phyloP scores from a whole-genome alignment of 2,113 vertebrate genomes.

The Martes martes region DNA sequence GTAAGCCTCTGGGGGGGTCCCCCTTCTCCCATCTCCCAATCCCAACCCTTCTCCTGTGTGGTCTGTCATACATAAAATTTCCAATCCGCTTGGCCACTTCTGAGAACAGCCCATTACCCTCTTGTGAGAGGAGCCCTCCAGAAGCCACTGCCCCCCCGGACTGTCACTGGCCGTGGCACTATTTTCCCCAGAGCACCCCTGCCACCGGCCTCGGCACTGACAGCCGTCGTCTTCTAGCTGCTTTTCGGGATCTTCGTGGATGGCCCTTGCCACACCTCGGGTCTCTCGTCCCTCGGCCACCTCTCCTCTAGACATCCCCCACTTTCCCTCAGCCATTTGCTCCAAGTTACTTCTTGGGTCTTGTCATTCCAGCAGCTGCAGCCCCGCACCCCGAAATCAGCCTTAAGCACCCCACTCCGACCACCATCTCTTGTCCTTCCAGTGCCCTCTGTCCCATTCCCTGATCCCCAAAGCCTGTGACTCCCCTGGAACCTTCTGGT shows the following conservation, averaged over 20 bases:
- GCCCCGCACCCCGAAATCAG: neutral
- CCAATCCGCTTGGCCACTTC: neutral
- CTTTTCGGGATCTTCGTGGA: neutral
- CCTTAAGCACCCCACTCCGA: neutral
- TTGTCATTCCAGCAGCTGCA: neutral
- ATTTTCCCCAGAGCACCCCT: neutral
- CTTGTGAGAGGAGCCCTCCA: neutral
- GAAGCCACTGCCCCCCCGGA: neutral
- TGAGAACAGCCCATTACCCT: neutral
- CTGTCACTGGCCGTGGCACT: neutral
- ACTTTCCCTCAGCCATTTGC: neutral
- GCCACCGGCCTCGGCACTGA: neutral
- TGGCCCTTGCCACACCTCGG: neutral
- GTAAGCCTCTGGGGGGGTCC: fast-evolving
- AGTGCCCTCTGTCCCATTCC: neutral
- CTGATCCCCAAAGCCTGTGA: neutral
- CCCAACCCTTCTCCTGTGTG: neutral
- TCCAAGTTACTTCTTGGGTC: neutral
- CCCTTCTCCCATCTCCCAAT: neutral
- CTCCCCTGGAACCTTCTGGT: neutral
- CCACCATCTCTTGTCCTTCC: neutral
- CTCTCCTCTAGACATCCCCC: neutral
- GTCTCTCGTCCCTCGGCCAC: neutral
- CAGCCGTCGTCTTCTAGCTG: neutral
- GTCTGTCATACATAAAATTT: neutral